Percentiles rank a stretch among this genome's conserved stretches.
These are phyloP conservation scores for Riptortus pedestris DNA, from an alignment of 1,140 invertebrate species.

Conservation along the genomic window DNA sequence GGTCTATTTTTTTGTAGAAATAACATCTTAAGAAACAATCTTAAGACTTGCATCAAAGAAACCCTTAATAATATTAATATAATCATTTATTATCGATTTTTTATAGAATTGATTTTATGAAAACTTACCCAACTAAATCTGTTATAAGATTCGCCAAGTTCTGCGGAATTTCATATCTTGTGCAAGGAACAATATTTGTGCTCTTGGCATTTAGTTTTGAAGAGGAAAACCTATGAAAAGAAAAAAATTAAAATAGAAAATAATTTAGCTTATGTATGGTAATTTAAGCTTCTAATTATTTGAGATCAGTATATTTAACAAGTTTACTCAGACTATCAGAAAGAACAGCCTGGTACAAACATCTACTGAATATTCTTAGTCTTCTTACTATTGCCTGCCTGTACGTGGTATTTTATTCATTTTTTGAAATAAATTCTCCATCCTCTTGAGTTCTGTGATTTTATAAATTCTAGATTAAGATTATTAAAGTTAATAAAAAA, in stretches of 20 bases:
- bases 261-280: no score
- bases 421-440: no score
- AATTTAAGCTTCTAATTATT: no score
- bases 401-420: no score
- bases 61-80: neutral
- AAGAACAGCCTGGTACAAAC: no score
- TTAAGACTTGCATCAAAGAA: neutral
- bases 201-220: neutral
- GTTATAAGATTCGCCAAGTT: neutral
- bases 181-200: neutral
- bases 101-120: neutral
- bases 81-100: neutral
- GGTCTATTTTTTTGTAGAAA: neutral
- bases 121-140: constrained; percentile 5
- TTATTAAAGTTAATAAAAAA: no score
- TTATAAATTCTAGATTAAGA: no score
- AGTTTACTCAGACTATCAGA: no score
- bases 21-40: neutral
- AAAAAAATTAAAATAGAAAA: neutral
- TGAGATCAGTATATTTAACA: no score
- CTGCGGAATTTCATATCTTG: neutral
- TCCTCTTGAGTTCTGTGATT: no score
- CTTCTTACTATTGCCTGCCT: no score
- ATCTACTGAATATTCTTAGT: no score
- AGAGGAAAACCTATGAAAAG: neutral